Evolutionary conservation across 2,888 invertebrate species (phyloP), one percentile per base, ranked within the genome.

Genomic region (Lepidocyrtinus sp.): DNA sequence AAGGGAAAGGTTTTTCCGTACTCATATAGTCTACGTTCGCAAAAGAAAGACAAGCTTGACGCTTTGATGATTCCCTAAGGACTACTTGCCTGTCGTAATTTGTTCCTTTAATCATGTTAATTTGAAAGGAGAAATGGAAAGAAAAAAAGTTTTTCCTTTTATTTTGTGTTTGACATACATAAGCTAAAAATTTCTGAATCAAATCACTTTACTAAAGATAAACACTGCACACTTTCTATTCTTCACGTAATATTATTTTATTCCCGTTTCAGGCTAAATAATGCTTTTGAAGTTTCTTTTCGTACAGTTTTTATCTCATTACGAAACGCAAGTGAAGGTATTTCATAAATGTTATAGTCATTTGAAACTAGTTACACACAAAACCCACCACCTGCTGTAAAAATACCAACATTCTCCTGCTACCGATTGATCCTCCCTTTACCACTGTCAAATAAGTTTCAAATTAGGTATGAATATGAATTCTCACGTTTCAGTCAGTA

Each of bases 51-150:
- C 70, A 79, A 79, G 75, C 71, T 67, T 81, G 77, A 81, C 84
- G 75, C 83, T 85, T 85, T 85, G 85, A 85, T 85, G 84, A 86
- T 82, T 84, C 86, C 85, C 83, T 61, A 63, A 74, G 78, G 85
- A 86, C 84, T 79, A 74, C 81, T 84, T 85, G 75, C 72, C 84
- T 71, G 36, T 27, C 80, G 73, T 85, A 85, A 85, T 85, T 85
- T 84, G 82, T 83, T 84, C 85, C 84, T 86, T 86, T 86, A 86
- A 86, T 86, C 86, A 86, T 84, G 79, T 84, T 85, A 86, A 86
- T 86, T 86, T 85, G 79, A 78, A 67, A 69, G 45, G 76, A 62
- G 73, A 74, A 79, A 81, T 81, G 75, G 61, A 75, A 74, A 22
- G 64, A 76, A 50, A 50, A 73, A 22, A 62, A 59, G 22, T 67